phyloP scores from a whole-genome alignment of 2,113 vertebrate genomes.

The Asarcornis scutulata region DNA sequence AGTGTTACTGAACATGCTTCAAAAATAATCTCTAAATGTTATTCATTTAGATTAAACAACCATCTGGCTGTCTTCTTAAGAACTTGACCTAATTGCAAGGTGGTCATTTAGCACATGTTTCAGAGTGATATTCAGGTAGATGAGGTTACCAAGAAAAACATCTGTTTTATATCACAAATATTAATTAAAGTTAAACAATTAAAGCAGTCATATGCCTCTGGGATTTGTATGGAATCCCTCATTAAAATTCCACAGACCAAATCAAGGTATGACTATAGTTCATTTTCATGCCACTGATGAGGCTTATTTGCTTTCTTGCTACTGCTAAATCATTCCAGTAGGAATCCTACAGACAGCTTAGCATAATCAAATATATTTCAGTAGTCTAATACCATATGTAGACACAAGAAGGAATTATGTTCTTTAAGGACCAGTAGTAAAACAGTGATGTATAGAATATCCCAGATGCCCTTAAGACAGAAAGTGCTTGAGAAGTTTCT shows the following conservation, averaged over 20 bases:
- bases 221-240: neutral
- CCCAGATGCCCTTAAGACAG: neutral
- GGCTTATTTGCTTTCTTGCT: conserved; percentile 6
- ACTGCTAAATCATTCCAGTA: neutral
- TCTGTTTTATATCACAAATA: conserved; percentile 48
- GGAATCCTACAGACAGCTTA: neutral
- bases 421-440: neutral
- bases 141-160: conserved; percentile 16
- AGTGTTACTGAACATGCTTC: neutral
- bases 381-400: neutral
- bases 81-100: neutral
- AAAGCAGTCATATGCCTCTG: neutral
- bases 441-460: neutral
- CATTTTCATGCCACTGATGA: conserved; percentile 12
- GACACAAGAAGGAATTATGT: neutral
- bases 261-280: conserved; percentile 14
- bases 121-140: neutral
- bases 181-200: conserved; percentile 48
- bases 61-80: conserved; percentile 30
- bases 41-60: neutral
- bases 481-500: neutral
- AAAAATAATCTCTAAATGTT: neutral
- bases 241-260: conserved; percentile 1
- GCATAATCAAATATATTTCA: neutral
- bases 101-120: conserved; percentile 34